Percentiles rank a stretch among this genome's conserved stretches.
Evolutionary conservation across 2,113 vertebrate genomes (phyloP).

Genomic region (Lophotis ruficrista): DNA sequence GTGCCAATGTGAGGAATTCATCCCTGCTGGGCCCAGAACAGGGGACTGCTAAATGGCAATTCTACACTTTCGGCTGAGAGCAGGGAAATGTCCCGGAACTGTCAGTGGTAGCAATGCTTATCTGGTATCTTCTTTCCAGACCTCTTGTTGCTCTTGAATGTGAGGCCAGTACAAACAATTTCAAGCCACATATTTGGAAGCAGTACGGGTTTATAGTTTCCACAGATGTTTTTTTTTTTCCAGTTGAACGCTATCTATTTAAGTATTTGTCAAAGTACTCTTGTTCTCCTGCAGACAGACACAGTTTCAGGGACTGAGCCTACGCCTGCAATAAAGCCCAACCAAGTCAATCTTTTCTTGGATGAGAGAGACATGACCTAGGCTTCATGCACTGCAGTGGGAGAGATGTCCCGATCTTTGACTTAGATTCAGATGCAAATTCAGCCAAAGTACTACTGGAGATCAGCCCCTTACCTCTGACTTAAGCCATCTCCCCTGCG

Average conservation of each 20-base stretch:
- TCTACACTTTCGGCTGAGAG: neutral
- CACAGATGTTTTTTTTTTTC: neutral
- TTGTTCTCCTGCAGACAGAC: neutral
- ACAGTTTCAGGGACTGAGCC: neutral
- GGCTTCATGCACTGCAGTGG: neutral
- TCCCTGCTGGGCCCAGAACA: neutral
- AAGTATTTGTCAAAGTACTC: neutral
- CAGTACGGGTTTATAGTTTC: neutral
- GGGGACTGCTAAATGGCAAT: neutral
- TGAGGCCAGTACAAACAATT: neutral
- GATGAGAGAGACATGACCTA: neutral
- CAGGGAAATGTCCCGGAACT: neutral
- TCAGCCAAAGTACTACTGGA: neutral
- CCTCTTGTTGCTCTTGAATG: neutral
- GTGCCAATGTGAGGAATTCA: neutral
- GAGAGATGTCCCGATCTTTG: neutral
- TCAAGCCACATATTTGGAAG: neutral
- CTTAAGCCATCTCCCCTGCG: rapidly evolving
- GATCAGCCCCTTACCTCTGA: neutral
- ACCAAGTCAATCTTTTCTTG: neutral
- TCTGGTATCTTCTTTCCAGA: neutral
- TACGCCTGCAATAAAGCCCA: neutral
- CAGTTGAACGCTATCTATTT: neutral
- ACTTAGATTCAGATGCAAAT: neutral
- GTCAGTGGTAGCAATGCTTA: neutral